Conservation (phyloP, 2,888 invertebrate genomes). For the Rotaria macrura region DNA sequence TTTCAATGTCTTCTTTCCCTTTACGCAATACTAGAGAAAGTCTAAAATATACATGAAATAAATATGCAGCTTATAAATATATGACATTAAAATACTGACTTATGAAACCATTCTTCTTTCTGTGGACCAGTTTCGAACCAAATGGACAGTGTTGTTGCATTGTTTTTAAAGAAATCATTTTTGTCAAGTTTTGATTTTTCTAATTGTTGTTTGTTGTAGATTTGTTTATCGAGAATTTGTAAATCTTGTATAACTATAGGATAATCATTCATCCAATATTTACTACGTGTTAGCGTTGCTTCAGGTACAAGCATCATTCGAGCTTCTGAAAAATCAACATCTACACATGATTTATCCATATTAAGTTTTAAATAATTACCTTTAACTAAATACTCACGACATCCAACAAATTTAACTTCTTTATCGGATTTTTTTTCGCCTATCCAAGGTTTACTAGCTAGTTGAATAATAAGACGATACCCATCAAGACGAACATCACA, state of each 20-base stretch:
- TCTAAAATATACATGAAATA: not conserved
- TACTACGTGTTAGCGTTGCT: not conserved
- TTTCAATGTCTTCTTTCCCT: slow-evolving; percentile 17
- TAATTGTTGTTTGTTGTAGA: not conserved
- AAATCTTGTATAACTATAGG: slow-evolving; percentile 6
- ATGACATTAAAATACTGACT: not conserved
- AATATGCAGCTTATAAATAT: too few species aligned
- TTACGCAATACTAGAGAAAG: not conserved
- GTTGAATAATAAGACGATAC: slow-evolving; percentile 12
- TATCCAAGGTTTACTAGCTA: not conserved
- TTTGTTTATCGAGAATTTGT: slow-evolving; percentile 8
- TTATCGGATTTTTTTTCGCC: not conserved
- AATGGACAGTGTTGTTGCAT: not conserved
- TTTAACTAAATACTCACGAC: not conserved
- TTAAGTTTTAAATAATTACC: not conserved
- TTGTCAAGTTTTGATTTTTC: slow-evolving; percentile 3
- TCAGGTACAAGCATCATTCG: not conserved
- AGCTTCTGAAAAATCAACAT: not conserved
- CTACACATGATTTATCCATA: too few species aligned
- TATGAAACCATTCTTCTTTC: slow-evolving; percentile 22
- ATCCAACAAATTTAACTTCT: slow-evolving; percentile 4
- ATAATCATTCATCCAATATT: slow-evolving; percentile 18
- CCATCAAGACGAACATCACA: slow-evolving; percentile 11
- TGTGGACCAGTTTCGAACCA: not conserved
- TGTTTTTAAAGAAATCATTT: not conserved